Base-by-base conservation (phyloP, 2,113 vertebrate species). In the Hippocampus abdominalis region DNA sequence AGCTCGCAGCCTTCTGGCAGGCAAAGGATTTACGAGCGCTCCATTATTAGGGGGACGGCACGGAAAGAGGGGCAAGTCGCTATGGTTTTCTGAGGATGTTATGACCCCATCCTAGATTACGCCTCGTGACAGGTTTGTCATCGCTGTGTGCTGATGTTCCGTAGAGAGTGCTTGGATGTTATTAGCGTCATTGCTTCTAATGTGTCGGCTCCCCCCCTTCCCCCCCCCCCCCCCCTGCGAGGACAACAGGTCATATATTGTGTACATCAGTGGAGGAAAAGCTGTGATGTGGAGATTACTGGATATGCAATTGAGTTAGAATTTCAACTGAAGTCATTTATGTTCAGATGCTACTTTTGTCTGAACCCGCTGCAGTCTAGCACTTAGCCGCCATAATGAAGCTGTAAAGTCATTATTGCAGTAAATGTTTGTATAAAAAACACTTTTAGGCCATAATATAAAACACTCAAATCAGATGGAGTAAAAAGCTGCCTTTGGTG, bases 171-270 rank as follows among this genome's bases (percentile, higher is more conserved):
- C 94, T 95, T 92, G 94, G 95, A 96, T 96, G 95, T 95, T 94
- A 96, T 98, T 97, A 96, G 95, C 94, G 94, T 93, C 95, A 95
- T 95, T 96, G 94, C 88, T 94, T 92, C 94, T 98, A 96, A 97
- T 96, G 96, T 94, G 94, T 94, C 94, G 93, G 89, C 93, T 93
- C 92, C 93, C 29, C 4, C 48, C 6, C 16, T n/a, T 10, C 40
- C 40, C 40, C 40, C 40, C 16, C 46, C 44, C 4, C 48, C 6
- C 16, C 91, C 90, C 90, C 81, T 84, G 13, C 3, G 40, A 90
- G 93, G 89, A 85, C 77, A 87, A 90, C 79, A 84, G 93, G 93
- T 89, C 95, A 95, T 96, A 95, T 94, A 96, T 95, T 88, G 83
- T 88, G 82, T 81, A 88, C 84, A 90, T 83, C 83, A 85, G 78